Conservation (phyloP, 2,888 invertebrate species). For the Zaprionus lineosus region DNA sequence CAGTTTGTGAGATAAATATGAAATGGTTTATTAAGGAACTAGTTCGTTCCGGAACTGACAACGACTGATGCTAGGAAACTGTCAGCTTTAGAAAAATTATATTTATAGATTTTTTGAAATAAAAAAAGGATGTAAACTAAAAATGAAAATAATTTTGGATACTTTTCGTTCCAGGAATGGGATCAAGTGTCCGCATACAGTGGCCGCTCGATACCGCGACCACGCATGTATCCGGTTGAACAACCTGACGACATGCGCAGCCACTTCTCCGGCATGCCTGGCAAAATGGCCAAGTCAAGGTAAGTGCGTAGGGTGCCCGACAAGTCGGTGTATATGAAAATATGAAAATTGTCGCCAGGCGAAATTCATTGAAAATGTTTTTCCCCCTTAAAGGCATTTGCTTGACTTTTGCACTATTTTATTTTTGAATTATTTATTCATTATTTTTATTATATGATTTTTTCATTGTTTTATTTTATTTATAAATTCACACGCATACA, state of each 20-base stretch:
- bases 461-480: conserved; percentile 36
- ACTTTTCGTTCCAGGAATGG: conserved; percentile 86
- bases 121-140: no score
- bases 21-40: no score
- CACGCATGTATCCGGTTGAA: conserved; percentile 91
- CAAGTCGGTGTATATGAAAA: neutral
- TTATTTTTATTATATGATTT: conserved; percentile 24
- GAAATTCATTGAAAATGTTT: conserved; percentile 13
- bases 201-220: conserved; percentile 93
- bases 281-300: conserved; percentile 83
- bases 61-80: no score
- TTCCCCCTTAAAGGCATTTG: no score
- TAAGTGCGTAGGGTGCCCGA: conserved; percentile 75
- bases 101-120: no score
- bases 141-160: no score
- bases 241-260: conserved; percentile 90
- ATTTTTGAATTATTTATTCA: conserved; percentile 38
- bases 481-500: conserved; percentile 27
- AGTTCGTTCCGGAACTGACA: no score
- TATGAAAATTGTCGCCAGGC: neutral
- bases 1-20: no score
- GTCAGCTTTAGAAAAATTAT: no score
- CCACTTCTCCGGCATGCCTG: conserved; percentile 88
- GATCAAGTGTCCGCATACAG: conserved; percentile 95
- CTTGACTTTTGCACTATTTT: conserved; percentile 34